Evolutionary conservation across 2,113 vertebrate species (phyloP), one percentile per base, ranked within the genome.

Genomic region (Sinocyclocheilus rhinocerous): DNA sequence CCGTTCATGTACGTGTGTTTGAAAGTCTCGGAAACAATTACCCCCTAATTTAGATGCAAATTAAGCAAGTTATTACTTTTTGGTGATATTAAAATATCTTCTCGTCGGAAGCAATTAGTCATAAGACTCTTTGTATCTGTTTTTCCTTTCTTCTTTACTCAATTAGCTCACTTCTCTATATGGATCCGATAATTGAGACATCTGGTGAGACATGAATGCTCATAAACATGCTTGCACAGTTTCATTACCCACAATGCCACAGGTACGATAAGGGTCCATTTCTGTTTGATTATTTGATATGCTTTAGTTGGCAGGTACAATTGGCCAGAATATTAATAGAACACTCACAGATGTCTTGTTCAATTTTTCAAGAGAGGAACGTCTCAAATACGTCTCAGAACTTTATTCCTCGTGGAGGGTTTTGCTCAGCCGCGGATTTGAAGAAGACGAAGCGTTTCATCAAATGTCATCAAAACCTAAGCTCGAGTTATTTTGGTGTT

Each of bases 21-120:
- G 69, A 77, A 83, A 78, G 52, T 36, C 57, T 26, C 11, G 45
- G 85, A 83, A 88, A 87, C 67, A 81, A 87, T 90, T 89, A 88
- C 81, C 79, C 84, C 78, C 80, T 84, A 85, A 89, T 91, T 88
- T 90, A 78, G 72, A 90, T 90, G 90, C 87, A 89, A 86, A 89
- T 91, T 70, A 69, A 85, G 79, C 76, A 88, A 85, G 86, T 84
- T 88, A 89, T 89, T 88, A 86, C 87, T 88, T 85, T 89, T 89
- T 84, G 82, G 84, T 89, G 75, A 88, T 90, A 90, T 76, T 89
- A 89, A 85, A 88, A 82, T 82, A 86, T 86, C 80, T 90, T 79
- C 63, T 59, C 84, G 81, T 80, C 75, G 80, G 65, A 82, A 89
- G 80, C 77, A 57, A 85, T 90, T 90, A 89, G 90, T 91, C 83